Percentiles rank a stretch among this genome's conserved stretches.
phyloP scores from a whole-genome alignment of 1,140 invertebrate species.

The Colletes latitarsis region DNA sequence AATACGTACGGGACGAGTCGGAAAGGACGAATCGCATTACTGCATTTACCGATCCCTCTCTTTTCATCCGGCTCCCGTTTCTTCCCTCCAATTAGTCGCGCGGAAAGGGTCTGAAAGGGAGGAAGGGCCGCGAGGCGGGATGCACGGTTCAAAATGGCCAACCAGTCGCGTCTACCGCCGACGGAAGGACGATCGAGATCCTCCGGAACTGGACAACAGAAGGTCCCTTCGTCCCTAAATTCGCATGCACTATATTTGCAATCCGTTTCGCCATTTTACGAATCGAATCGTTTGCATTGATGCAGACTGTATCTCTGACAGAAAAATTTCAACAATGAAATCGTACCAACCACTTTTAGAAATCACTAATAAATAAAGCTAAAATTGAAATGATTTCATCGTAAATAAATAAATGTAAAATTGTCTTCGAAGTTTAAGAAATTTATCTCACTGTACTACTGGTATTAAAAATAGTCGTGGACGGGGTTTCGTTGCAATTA shows the following conservation, averaged over 20 bases:
- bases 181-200: conserved; percentile 36
- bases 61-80: conserved; percentile 17
- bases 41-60: conserved; percentile 24
- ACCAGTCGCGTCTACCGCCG: conserved; percentile 32
- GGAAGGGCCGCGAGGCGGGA: conserved; percentile 5
- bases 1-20: conserved; percentile 9
- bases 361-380: no score
- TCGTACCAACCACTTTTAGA: no score
- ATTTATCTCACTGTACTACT: no score
- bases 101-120: conserved; percentile 27
- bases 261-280: neutral
- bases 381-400: no score
- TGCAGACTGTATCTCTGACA: no score
- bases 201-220: conserved; percentile 36
- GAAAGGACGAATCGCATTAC: conserved; percentile 19
- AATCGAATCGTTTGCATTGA: no score
- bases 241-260: neutral
- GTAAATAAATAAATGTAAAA: no score
- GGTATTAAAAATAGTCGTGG: no score
- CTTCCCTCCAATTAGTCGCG: conserved; percentile 54
- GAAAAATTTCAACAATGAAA: no score
- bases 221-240: conserved; percentile 29
- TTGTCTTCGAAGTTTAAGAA: no score
- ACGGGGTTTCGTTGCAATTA: no score
- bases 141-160: conserved; percentile 39